These are phyloP conservation scores for Sminthurides aquaticus DNA, from an alignment of 2,888 invertebrate species.

Conservation along the genomic window DNA sequence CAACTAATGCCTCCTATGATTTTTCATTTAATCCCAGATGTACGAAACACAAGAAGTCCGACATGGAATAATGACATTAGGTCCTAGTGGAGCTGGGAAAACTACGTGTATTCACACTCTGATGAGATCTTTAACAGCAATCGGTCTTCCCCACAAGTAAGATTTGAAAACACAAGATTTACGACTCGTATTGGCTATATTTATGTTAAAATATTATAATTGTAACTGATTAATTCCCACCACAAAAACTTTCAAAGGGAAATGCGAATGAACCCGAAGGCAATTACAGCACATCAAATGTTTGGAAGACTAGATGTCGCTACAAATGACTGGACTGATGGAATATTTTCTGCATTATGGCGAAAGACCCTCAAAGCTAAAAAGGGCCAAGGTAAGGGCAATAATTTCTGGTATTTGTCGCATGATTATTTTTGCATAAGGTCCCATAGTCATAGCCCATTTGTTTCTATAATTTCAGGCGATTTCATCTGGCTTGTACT, in stretches of 20 bases:
- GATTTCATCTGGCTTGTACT: constrained; percentile 16
- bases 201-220: too few relatives aligned
- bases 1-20: not conserved
- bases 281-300: constrained; percentile 96
- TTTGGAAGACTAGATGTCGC: constrained; percentile 93
- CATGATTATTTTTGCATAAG: too few relatives aligned
- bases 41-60: constrained; percentile 92
- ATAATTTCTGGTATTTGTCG: not conserved
- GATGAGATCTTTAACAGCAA: constrained; percentile 81
- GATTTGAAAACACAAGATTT: too few relatives aligned
- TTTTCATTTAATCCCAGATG: not conserved
- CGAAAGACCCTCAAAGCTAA: constrained; percentile 84
- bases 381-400: constrained; percentile 51
- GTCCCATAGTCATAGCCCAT: not conserved
- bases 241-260: constrained; percentile 53
- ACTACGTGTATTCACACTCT: constrained; percentile 81
- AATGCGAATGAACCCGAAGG: constrained; percentile 98
- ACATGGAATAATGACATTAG: constrained; percentile 92
- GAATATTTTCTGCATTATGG: constrained; percentile 95
- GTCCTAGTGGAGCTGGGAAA: constrained; percentile 91
- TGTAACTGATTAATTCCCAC: constrained; percentile 1
- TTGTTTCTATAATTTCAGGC: not conserved
- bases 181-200: too few relatives aligned
- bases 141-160: constrained; percentile 73
- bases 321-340: constrained; percentile 98